Conservation (phyloP, 1,140 invertebrate species). For the Drosophila cardini region DNA sequence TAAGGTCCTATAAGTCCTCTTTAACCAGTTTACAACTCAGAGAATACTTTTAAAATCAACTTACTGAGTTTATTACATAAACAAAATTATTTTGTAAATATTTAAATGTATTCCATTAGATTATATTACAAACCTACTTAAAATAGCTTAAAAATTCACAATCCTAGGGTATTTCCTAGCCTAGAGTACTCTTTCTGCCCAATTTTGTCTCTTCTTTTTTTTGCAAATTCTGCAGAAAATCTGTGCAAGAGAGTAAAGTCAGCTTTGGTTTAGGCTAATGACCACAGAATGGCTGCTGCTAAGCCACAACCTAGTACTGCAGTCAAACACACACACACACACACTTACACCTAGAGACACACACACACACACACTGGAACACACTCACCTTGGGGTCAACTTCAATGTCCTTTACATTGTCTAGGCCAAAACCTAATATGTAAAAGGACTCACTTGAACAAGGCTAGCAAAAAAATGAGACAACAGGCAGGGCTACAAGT, state of each 20-base stretch:
- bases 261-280: conserved; percentile 80
- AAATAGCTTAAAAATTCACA: too few relatives aligned
- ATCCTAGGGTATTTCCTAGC: background rate
- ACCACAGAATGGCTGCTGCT: conserved; percentile 78
- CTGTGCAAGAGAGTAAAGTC: conserved; percentile 65
- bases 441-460: conserved; percentile 44
- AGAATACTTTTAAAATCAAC: too few relatives aligned
- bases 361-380: conserved; percentile 1
- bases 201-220: conserved; percentile 21
- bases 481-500: too few relatives aligned
- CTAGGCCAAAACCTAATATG: conserved; percentile 30
- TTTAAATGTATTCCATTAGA: too few relatives aligned
- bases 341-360: conserved; percentile 27
- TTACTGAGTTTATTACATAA: too few relatives aligned
- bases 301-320: conserved; percentile 60
- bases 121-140: too few relatives aligned
- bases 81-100: too few relatives aligned
- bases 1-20: too few relatives aligned
- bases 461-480: conserved; percentile 19
- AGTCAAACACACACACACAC: conserved; percentile 59
- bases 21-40: too few relatives aligned
- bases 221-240: conserved; percentile 77
- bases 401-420: conserved; percentile 51
- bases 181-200: background rate
- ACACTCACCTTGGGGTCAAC: conserved; percentile 28